phyloP scores from a whole-genome alignment of 2,113 vertebrate genomes.

The Dermatemys mawii region DNA sequence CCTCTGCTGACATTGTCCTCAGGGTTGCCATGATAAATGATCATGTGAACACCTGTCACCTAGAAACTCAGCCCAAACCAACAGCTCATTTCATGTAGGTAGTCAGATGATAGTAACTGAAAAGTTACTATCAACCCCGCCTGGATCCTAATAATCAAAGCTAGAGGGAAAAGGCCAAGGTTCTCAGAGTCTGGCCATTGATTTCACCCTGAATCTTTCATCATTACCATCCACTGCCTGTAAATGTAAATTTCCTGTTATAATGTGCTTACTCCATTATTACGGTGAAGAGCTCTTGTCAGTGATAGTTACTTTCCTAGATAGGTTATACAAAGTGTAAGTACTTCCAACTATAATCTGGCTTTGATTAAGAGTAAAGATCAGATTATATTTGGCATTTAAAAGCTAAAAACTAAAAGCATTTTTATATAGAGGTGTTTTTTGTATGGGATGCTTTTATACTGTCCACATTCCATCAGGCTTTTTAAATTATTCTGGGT shows the following conservation, averaged over 20 bases:
- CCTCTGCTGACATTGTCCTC: not conserved
- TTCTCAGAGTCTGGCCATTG: not conserved
- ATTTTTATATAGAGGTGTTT: not conserved
- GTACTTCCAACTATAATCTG: not conserved
- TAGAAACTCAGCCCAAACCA: not conserved
- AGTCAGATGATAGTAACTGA: not conserved
- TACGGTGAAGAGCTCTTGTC: not conserved
- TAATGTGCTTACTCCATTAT: not conserved
- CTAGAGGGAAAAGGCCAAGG: not conserved
- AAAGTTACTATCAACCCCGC: not conserved
- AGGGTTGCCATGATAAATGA: not conserved
- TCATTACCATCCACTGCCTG: not conserved
- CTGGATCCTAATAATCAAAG: not conserved
- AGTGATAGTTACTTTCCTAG: not conserved
- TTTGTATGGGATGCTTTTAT: not conserved
- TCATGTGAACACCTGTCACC: not conserved
- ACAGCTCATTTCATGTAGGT: not conserved
- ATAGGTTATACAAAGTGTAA: not conserved
- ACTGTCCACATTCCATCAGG: not conserved
- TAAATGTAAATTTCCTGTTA: not conserved
- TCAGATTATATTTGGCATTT: not conserved
- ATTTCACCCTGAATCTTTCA: not conserved
- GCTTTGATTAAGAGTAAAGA: not conserved
- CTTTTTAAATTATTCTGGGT: not conserved
- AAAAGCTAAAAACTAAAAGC: not conserved